These are phyloP conservation scores for Magallana angulata DNA, from an alignment of 1,140 invertebrate genomes.

Conservation along the genomic window DNA sequence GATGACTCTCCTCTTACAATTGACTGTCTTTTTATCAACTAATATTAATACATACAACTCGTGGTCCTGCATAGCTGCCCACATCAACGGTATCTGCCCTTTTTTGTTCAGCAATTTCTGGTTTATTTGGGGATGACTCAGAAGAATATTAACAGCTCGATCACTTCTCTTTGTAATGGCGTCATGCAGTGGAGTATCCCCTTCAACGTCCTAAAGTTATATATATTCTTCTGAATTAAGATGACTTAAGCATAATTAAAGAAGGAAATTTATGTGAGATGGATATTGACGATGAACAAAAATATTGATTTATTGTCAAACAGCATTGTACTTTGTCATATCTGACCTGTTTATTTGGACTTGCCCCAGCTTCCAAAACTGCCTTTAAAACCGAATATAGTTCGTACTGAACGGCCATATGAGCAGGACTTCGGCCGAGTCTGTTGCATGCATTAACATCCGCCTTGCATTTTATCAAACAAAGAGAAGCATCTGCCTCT, in stretches of 20 bases:
- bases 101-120: constrained; percentile 60
- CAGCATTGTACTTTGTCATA: too few relatives aligned
- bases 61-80: constrained; percentile 65
- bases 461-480: constrained; percentile 61
- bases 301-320: too few relatives aligned
- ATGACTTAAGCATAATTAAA: too few relatives aligned
- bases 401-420: constrained; percentile 59
- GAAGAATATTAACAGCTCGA: constrained; percentile 58
- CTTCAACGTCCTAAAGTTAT: constrained; percentile 58
- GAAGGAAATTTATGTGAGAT: too few relatives aligned
- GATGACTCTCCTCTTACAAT: too few relatives aligned
- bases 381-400: constrained; percentile 47
- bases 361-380: constrained; percentile 55
- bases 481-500: constrained; percentile 55
- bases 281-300: too few relatives aligned
- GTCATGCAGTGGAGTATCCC: constrained; percentile 70
- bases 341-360: constrained; percentile 57
- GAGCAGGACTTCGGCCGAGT: constrained; percentile 54
- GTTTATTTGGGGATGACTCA: constrained; percentile 56
- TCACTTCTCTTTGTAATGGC: constrained; percentile 62
- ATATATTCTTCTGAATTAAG: too few relatives aligned
- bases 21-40: too few relatives aligned
- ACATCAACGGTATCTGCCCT: constrained; percentile 61
- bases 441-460: constrained; percentile 54
- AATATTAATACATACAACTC: constrained; percentile 53